phyloP scores from a whole-genome alignment of 2,888 invertebrate genomes.

The Drosophila rellima region DNA sequence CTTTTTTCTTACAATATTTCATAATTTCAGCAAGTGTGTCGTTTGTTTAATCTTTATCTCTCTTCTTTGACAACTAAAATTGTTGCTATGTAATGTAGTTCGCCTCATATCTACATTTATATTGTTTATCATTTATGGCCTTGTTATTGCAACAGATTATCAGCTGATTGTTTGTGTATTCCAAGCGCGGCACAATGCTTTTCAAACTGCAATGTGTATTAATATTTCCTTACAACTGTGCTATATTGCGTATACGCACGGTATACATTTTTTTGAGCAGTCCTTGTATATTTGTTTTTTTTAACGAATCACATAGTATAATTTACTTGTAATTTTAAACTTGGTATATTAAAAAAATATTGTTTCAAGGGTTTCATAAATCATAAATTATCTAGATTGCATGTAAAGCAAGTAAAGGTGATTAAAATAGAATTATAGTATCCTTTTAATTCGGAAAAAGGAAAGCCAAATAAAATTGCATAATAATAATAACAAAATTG shows the following conservation, averaged over 20 bases:
- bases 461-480: too few relatives aligned
- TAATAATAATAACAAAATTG: too few relatives aligned
- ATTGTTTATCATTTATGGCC: conserved; percentile 22
- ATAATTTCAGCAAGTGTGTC: conserved; percentile 45
- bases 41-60: conserved; percentile 28
- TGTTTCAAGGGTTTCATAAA: too few relatives aligned
- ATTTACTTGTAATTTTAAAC: too few relatives aligned
- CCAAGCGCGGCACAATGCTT: conserved; percentile 15
- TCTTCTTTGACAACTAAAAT: conserved; percentile 8
- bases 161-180: conserved; percentile 32
- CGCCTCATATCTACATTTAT: conserved; percentile 4
- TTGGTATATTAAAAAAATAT: too few relatives aligned
- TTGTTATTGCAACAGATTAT: conserved; percentile 24
- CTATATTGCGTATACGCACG: not conserved
- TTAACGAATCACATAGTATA: too few relatives aligned
- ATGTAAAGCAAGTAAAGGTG: too few relatives aligned
- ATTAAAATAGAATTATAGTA: too few relatives aligned
- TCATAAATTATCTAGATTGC: too few relatives aligned
- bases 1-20: conserved; percentile 39
- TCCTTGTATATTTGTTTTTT: not conserved
- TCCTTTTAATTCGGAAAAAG: too few relatives aligned
- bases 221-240: not conserved
- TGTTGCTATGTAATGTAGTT: conserved; percentile 55
- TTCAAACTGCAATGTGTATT: conserved; percentile 9
- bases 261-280: not conserved